Evolutionary conservation across 2,888 invertebrate species (phyloP).

Genomic region (Magallana nippona): DNA sequence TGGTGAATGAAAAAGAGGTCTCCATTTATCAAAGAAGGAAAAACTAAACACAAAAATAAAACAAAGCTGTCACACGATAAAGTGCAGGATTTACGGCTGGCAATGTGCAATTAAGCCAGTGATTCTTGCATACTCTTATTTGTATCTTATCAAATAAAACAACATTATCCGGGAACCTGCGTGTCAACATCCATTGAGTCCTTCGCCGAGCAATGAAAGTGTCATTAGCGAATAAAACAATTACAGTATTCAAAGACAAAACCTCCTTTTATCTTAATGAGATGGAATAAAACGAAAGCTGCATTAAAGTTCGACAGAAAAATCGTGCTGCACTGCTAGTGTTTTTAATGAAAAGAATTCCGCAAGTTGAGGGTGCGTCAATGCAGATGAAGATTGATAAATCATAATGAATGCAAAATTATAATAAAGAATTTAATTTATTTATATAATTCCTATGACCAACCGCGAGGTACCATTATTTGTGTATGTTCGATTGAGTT

Average conservation of each 20-base stretch:
- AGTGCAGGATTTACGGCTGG: background rate
- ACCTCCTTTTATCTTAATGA: constrained; percentile 22
- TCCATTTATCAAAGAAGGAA: background rate
- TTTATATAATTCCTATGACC: too few relatives aligned
- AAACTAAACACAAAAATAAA: background rate
- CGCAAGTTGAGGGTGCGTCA: too few relatives aligned
- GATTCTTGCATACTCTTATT: background rate
- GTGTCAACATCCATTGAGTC: constrained; percentile 4
- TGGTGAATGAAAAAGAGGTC: background rate
- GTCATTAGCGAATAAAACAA: constrained; percentile 23
- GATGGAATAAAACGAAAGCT: constrained; percentile 17
- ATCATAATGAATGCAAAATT: too few relatives aligned
- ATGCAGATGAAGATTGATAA: too few relatives aligned
- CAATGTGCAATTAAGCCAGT: constrained; percentile 3
- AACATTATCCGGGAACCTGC: background rate
- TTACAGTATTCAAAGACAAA: constrained; percentile 5
- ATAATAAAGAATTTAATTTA: too few relatives aligned
- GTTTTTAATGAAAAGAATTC: too few relatives aligned
- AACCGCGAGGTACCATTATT: too few relatives aligned
- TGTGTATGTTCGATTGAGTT: too few relatives aligned
- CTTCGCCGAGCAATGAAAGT: background rate
- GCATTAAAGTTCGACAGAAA: background rate
- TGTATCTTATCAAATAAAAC: constrained; percentile 23
- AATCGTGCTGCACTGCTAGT: constrained; percentile 11
- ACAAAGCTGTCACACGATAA: background rate